These are phyloP conservation scores for Branchinecta lindahli DNA, from an alignment of 1,140 invertebrate species.

Conservation along the genomic window DNA sequence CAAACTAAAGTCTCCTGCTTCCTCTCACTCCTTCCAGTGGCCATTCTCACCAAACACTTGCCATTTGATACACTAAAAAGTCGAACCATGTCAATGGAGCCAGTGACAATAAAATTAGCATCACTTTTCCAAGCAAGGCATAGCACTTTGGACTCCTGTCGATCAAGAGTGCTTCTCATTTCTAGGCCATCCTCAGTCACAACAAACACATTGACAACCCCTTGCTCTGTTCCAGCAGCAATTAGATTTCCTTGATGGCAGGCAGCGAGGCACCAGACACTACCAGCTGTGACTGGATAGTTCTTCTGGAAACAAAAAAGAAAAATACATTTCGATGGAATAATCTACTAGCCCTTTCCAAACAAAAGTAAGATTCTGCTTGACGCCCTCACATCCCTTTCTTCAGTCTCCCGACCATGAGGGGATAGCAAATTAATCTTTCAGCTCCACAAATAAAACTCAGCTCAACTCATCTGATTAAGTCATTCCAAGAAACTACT, in stretches of 20 bases:
- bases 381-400: too few species aligned
- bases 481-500: too few species aligned
- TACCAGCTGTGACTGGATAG: background rate
- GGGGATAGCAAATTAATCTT: too few species aligned
- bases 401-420: too few species aligned
- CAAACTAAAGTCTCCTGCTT: slow-evolving; percentile 61
- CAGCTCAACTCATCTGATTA: too few species aligned
- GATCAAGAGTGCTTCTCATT: background rate
- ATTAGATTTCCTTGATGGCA: background rate
- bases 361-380: too few species aligned
- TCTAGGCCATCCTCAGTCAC: background rate
- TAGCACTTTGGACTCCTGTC: slow-evolving; percentile 35
- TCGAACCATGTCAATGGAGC: slow-evolving; percentile 63
- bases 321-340: background rate
- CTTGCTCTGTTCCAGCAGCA: background rate
- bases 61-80: slow-evolving; percentile 71
- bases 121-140: slow-evolving; percentile 66
- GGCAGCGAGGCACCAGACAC: background rate
- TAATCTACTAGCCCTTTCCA: too few species aligned
- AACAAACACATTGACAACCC: background rate
- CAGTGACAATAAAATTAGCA: slow-evolving; percentile 62
- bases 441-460: too few species aligned
- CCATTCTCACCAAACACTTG: slow-evolving; percentile 62
- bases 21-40: slow-evolving; percentile 33
- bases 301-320: background rate